Evolutionary conservation across 2,113 vertebrate species (phyloP).

Genomic region (Rhabdornis inornatus): DNA sequence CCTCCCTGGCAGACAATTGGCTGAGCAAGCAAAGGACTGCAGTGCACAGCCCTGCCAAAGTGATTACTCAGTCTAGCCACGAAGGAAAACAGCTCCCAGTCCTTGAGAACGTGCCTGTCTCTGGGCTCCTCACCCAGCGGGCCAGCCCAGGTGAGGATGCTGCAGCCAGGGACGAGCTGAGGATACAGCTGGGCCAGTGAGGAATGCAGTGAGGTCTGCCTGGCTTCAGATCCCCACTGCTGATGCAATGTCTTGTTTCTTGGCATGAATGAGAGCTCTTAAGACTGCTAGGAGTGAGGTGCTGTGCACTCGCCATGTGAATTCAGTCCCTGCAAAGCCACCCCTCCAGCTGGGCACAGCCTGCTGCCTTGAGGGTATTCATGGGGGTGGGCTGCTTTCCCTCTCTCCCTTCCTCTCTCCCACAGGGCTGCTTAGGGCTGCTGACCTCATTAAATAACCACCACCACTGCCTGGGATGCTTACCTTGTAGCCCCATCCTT

Average conservation of each 20-base stretch:
- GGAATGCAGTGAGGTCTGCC: neutral
- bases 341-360: neutral
- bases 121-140: accelerated
- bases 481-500: neutral
- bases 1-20: neutral
- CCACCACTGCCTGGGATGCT: neutral
- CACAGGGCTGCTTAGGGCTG: neutral
- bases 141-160: neutral
- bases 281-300: neutral
- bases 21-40: neutral
- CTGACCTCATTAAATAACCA: neutral
- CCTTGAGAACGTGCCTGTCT: accelerated
- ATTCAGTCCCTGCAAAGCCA: neutral
- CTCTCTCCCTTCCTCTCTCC: neutral
- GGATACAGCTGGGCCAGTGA: neutral
- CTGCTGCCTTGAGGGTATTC: neutral
- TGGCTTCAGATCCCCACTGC: neutral
- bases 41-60: neutral
- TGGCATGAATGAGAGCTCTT: neutral
- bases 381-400: neutral
- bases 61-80: neutral
- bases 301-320: neutral
- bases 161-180: neutral
- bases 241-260: neutral
- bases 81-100: neutral